Percentiles rank a stretch among this genome's conserved stretches.
phyloP scores from a whole-genome alignment of 2,797 vertebrate species.

The Falco naumanni region DNA sequence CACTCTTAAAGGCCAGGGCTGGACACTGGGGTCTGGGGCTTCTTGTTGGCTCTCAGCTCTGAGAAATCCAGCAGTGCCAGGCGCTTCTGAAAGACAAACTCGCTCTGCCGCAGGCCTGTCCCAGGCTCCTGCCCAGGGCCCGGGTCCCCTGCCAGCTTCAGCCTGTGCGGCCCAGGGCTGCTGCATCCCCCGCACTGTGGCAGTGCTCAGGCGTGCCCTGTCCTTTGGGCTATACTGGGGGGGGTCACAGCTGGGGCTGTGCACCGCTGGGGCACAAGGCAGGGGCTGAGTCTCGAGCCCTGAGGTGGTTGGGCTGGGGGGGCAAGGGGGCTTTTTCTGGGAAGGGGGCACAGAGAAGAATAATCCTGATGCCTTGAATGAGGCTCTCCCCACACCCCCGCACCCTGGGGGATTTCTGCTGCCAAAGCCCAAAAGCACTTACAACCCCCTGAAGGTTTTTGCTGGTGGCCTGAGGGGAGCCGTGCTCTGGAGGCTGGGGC shows the following conservation, averaged over 20 bases:
- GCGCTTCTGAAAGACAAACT: background rate
- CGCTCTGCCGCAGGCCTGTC: background rate
- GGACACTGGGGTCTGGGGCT: rapidly evolving
- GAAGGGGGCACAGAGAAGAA: background rate
- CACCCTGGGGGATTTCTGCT: background rate
- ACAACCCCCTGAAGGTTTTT: background rate
- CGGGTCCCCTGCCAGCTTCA: background rate
- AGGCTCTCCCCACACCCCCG: too few species aligned
- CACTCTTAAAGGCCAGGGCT: too few species aligned
- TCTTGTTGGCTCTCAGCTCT: background rate
- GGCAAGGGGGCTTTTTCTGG: background rate
- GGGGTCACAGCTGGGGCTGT: background rate
- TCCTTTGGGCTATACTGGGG: too few species aligned
- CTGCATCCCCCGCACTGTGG: rapidly evolving
- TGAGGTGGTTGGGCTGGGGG: background rate
- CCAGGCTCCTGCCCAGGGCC: background rate
- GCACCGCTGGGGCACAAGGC: background rate
- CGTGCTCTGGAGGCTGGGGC: background rate
- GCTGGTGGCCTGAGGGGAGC: background rate
- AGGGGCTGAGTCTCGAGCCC: background rate
- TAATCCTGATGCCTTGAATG: background rate
- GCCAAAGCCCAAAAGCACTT: background rate
- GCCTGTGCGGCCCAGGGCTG: background rate
- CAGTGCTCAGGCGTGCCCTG: too few species aligned
- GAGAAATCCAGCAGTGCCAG: background rate